Evolutionary conservation across 1,140 invertebrate genomes (phyloP).

Genomic region (Capitella teleta): DNA sequence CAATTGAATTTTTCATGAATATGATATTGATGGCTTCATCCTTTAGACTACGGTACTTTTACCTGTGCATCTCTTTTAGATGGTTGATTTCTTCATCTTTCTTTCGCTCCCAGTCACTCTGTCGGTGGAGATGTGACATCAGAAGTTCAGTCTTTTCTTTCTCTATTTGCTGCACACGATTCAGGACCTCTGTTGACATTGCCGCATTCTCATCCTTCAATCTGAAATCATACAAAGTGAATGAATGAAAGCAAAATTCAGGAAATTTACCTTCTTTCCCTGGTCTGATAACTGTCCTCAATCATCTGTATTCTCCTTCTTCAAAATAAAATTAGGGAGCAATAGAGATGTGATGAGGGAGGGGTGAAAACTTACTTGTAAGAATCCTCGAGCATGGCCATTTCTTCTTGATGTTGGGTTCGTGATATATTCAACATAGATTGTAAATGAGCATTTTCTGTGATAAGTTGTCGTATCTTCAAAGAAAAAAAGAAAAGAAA

Average conservation of each 20-base stretch:
- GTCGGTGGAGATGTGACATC: constrained; percentile 16
- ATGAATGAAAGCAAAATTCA: constrained; percentile 6
- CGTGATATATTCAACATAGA: constrained; percentile 23
- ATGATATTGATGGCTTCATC: too few species aligned
- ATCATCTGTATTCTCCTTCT: constrained; percentile 25
- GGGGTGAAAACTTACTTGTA: constrained; percentile 24
- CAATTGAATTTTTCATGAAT: too few species aligned
- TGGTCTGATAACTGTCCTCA: constrained; percentile 24
- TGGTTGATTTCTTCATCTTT: constrained; percentile 22
- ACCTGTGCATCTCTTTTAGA: constrained; percentile 23
- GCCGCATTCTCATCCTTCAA: constrained; percentile 26
- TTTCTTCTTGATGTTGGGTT: constrained; percentile 25
- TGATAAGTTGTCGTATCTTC: constrained; percentile 24
- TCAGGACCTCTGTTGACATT: constrained; percentile 20
- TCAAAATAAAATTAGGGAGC: constrained; percentile 1
- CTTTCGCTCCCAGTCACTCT: constrained; percentile 21
- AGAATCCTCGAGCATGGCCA: constrained; percentile 22
- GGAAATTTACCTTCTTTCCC: constrained; percentile 24
- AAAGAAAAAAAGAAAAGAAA: not conserved
- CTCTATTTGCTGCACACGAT: constrained; percentile 22
- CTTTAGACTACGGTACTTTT: not conserved
- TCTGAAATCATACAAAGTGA: constrained; percentile 13
- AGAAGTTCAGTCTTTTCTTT: constrained; percentile 22
- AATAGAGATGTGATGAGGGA: not conserved
- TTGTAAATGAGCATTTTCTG: constrained; percentile 25